Conservation (phyloP, 2,113 vertebrate species). For the Myotis brandtii region DNA sequence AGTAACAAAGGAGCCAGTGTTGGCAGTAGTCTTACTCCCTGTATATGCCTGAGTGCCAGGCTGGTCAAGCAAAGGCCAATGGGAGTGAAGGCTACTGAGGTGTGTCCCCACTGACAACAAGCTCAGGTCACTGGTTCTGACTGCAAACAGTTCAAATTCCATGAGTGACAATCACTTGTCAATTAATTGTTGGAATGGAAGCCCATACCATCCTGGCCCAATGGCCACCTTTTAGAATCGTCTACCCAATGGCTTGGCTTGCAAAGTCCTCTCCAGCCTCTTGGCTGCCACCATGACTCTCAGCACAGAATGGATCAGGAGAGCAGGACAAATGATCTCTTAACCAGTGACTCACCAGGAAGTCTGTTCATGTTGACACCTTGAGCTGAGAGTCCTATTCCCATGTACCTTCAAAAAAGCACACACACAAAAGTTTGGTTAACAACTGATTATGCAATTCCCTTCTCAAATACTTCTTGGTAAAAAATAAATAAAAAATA, state of each 20-base stretch:
- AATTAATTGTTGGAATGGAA: constrained; percentile 60
- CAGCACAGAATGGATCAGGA: constrained; percentile 44
- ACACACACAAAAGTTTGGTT: constrained; percentile 71
- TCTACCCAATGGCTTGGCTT: constrained; percentile 23
- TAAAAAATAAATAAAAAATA: constrained; percentile 1
- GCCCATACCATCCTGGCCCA: neutral
- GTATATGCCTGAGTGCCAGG: neutral
- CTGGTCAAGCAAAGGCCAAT: constrained; percentile 54
- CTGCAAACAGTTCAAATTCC: constrained; percentile 66
- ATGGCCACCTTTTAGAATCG: neutral
- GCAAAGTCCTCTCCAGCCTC: constrained; percentile 21
- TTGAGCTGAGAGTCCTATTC: constrained; percentile 98
- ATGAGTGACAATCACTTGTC: neutral
- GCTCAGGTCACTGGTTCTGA: constrained; percentile 59
- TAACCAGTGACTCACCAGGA: constrained; percentile 93
- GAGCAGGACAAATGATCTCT: constrained; percentile 67
- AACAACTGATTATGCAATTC: constrained; percentile 55
- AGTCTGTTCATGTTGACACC: constrained; percentile 99
- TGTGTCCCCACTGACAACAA: constrained; percentile 42
- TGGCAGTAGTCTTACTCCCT: neutral
- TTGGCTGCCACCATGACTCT: constrained; percentile 19
- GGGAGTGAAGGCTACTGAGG: constrained; percentile 58
- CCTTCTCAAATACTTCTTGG: constrained; percentile 48
- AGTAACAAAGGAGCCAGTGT: constrained; percentile 46
- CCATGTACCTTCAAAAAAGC: constrained; percentile 95